Evolutionary conservation across 2,113 vertebrate species (phyloP).

Genomic region (Gobio gobio): DNA sequence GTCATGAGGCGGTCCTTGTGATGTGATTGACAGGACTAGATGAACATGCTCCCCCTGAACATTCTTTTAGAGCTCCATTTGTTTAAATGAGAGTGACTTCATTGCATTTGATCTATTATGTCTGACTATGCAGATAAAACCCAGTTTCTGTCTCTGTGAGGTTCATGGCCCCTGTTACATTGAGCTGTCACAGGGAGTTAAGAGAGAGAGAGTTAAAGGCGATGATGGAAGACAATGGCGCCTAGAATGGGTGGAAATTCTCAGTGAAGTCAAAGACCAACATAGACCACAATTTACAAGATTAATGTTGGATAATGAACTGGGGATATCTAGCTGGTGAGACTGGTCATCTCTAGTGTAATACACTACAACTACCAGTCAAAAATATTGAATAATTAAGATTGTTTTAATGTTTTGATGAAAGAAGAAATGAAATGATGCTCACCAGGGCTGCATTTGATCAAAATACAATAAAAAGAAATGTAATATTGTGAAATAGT

Average conservation of each 20-base stretch:
- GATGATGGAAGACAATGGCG: not conserved
- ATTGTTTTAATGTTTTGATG: too few species aligned
- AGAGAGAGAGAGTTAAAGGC: not conserved
- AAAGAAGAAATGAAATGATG: too few species aligned
- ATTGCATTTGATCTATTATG: constrained; percentile 21
- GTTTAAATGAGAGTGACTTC: constrained; percentile 15
- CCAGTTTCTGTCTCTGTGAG: constrained; percentile 6
- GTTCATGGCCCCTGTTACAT: constrained; percentile 31
- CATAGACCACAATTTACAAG: not conserved
- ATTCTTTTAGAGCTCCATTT: not conserved
- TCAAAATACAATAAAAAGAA: too few species aligned
- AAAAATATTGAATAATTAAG: too few species aligned
- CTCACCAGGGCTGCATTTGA: too few species aligned
- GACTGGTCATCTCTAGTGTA: not conserved
- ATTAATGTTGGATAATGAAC: not conserved
- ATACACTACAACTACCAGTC: not conserved
- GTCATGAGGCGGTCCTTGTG: not conserved
- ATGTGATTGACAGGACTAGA: constrained; percentile 7
- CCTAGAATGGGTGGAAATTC: not conserved
- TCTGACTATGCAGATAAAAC: constrained; percentile 14
- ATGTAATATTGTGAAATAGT: too few species aligned
- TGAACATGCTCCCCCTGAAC: not conserved
- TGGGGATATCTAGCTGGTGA: not conserved
- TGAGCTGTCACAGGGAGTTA: constrained; percentile 27
- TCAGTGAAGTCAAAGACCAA: not conserved